phyloP scores from a whole-genome alignment of 2,113 vertebrate genomes.

The Dicaeum eximium region DNA sequence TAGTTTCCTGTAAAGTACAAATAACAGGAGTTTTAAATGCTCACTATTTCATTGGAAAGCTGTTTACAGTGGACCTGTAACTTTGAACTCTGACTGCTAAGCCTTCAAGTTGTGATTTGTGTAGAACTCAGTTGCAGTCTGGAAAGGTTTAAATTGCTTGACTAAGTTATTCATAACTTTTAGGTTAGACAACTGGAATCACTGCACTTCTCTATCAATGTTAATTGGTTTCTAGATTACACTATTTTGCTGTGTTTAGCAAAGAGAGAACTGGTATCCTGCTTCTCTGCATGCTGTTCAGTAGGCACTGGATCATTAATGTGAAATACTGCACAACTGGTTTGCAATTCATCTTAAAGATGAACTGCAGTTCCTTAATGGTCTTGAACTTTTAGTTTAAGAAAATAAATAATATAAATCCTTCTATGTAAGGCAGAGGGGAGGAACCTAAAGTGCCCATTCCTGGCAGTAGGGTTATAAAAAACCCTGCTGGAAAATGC shows the following conservation, averaged over 20 bases:
- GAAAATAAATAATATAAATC: constrained; percentile 63
- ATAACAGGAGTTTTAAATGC: neutral
- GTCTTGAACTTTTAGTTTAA: constrained; percentile 60
- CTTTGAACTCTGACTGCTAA: neutral
- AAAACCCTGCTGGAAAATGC: constrained; percentile 12
- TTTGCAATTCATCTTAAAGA: constrained; percentile 56
- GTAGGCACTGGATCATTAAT: neutral
- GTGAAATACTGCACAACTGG: constrained; percentile 41
- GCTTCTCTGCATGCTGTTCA: neutral
- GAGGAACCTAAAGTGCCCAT: constrained; percentile 5
- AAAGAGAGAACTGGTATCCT: neutral
- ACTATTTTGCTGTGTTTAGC: constrained; percentile 10
- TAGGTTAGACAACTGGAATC: neutral
- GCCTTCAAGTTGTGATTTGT: neutral
- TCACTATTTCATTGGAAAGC: neutral
- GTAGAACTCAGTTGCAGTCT: neutral
- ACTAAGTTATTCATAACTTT: neutral
- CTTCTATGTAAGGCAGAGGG: neutral
- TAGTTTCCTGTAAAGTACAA: neutral
- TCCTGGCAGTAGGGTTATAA: constrained; percentile 39
- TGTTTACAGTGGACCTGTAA: neutral
- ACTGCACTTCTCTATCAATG: neutral
- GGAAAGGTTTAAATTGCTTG: neutral
- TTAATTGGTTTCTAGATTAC: neutral
- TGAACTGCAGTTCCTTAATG: constrained; percentile 55